Percentiles rank a stretch among this genome's conserved stretches.
phyloP scores from a whole-genome alignment of 2,797 vertebrate genomes.

The Apodemus agrarius region DNA sequence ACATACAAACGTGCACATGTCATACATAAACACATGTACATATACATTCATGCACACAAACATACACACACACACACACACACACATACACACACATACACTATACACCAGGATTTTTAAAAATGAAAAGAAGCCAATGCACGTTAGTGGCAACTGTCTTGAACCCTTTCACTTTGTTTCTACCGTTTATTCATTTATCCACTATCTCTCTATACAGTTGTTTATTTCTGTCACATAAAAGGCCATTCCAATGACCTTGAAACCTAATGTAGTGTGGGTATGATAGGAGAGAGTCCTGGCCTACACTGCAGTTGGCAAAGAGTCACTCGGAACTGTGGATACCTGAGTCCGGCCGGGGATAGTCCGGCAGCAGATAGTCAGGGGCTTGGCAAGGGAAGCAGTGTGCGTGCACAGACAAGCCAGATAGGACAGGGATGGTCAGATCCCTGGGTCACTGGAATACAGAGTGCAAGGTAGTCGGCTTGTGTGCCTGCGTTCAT shows the following conservation, averaged over 20 bases:
- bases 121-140: neutral
- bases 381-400: neutral
- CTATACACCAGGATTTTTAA: neutral
- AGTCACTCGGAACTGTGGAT: neutral
- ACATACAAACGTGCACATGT: no score
- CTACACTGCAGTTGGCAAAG: neutral
- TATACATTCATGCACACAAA: neutral
- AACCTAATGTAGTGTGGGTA: neutral
- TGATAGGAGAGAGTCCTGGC: neutral
- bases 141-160: neutral
- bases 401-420: neutral
- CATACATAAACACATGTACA: no score
- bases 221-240: neutral
- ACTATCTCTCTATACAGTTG: neutral
- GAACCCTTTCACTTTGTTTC: neutral
- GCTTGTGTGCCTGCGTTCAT: fast-evolving
- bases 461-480: neutral
- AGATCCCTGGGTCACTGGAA: neutral
- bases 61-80: neutral
- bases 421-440: neutral
- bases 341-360: neutral
- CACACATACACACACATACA: neutral
- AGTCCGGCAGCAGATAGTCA: no score
- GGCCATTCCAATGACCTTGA: neutral
- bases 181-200: neutral